Base-by-base conservation (phyloP, 2,113 vertebrate genomes). In the Anguilla japonica region DNA sequence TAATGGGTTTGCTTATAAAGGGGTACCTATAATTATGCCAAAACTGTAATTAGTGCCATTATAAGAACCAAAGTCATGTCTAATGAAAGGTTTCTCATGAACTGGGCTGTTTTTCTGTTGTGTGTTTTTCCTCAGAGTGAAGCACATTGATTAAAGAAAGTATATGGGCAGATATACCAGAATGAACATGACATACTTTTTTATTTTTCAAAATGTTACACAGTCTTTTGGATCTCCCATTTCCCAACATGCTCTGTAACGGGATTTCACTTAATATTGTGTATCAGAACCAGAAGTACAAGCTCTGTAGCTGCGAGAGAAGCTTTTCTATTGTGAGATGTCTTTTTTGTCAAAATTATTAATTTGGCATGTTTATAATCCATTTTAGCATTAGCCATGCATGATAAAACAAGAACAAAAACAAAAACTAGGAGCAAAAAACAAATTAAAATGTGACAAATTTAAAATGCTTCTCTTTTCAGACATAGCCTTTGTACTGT, bases 41-140 rank as follows among this genome's bases (percentile, higher is more conserved):
- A 84, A 57, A 39, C 56, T 86, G 41, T 89, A 82, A 84, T 82
- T 79, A 71, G 39, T 82, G 34, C 39, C 22, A 82, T 56, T 82
- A 79, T 29, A 39, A 46, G 60, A 67, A 56, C 9, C 46, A 13
- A 56, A 2, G 34, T 67, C 56, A 15, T 84, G 46, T 50, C 26
- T 56, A 41, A 81, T 84, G 81, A 81, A 40, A 26, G 40, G n/a
- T 29, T 41, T 63, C 57, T 71, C 53, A 46, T 81, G 8, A 16
- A 6, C 50, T 34, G 29, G 40, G 86, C n/a, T 83, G 22, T n/a
- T n/a, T 84, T 79, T 41, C 82, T 79, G 50, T 79, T 85, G 56
- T 80, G 46, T 41, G 81, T 56, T 71, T 67, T 26, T 41, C 41
- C 41, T 22, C 9, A 15, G 43, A 60, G 83, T 84, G 57, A 67